phyloP scores from a whole-genome alignment of 2,888 invertebrate species.

The Heliconius aoede region DNA sequence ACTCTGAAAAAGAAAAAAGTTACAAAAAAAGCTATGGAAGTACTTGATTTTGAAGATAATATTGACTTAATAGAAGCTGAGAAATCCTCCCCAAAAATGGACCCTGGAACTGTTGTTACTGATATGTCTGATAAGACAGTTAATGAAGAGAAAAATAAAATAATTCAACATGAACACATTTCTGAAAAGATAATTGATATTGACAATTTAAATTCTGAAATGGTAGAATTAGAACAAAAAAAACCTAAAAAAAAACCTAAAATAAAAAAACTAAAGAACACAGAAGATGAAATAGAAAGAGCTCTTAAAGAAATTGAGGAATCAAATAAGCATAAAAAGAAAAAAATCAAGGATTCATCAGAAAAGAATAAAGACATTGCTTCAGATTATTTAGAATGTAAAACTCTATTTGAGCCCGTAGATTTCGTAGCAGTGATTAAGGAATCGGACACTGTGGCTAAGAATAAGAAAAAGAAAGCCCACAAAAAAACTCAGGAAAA shows the following conservation, averaged over 20 bases:
- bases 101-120: slow-evolving; percentile 18
- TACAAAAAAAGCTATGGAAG: slow-evolving; percentile 71
- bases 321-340: slow-evolving; percentile 68
- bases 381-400: slow-evolving; percentile 17
- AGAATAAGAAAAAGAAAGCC: slow-evolving; percentile 54
- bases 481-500: slow-evolving; percentile 49
- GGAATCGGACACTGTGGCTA: slow-evolving; percentile 34
- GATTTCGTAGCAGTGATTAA: slow-evolving; percentile 53
- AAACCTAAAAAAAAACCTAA: slow-evolving; percentile 74
- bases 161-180: slow-evolving; percentile 43
- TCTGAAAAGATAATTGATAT: slow-evolving; percentile 50
- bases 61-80: slow-evolving; percentile 48
- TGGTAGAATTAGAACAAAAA: slow-evolving; percentile 58
- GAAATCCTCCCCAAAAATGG: neutral
- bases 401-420: neutral
- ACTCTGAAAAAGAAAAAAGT: slow-evolving; percentile 71
- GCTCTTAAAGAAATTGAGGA: slow-evolving; percentile 78
- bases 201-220: slow-evolving; percentile 52
- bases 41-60: slow-evolving; percentile 72
- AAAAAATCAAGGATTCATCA: slow-evolving; percentile 59
- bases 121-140: slow-evolving; percentile 31
- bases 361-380: slow-evolving; percentile 59
- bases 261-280: slow-evolving; percentile 64
- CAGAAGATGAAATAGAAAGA: slow-evolving; percentile 74
- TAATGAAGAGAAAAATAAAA: slow-evolving; percentile 36